Evolutionary conservation across 2,888 invertebrate genomes (phyloP).

Genomic region (Hyles lineata): DNA sequence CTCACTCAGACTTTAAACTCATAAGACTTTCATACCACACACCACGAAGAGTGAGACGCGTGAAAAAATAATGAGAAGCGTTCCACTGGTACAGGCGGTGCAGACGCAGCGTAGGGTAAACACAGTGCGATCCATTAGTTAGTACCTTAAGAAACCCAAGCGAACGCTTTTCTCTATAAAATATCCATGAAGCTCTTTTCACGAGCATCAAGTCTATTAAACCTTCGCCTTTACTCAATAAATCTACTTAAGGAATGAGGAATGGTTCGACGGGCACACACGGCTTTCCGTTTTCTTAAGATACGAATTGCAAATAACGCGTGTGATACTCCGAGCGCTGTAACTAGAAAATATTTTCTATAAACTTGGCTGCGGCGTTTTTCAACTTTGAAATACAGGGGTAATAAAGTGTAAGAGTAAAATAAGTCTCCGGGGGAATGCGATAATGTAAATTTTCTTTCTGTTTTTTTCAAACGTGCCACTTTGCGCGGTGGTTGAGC

Average conservation of each 20-base stretch:
- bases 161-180: conserved; percentile 34
- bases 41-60: neutral
- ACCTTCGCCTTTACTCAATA: conserved; percentile 29
- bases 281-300: conserved; percentile 28
- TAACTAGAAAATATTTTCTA: conserved; percentile 12
- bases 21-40: neutral
- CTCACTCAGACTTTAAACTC: conserved; percentile 40
- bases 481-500: conserved; percentile 55
- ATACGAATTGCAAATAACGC: conserved; percentile 24
- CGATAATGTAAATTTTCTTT: conserved; percentile 63
- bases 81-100: neutral
- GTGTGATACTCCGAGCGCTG: conserved; percentile 2
- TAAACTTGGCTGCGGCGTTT: neutral
- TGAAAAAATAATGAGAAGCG: conserved; percentile 9
- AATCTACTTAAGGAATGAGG: conserved; percentile 31
- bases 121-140: conserved; percentile 46
- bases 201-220: conserved; percentile 33
- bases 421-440: conserved; percentile 59
- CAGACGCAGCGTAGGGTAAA: conserved; percentile 38
- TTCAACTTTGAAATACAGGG: conserved; percentile 8
- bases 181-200: conserved; percentile 33
- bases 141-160: conserved; percentile 37
- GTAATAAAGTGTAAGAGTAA: conserved; percentile 38
- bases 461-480: conserved; percentile 53
- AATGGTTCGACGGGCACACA: conserved; percentile 29